Base-by-base conservation (phyloP, 2,113 vertebrate species). In the Zootoca vivipara region DNA sequence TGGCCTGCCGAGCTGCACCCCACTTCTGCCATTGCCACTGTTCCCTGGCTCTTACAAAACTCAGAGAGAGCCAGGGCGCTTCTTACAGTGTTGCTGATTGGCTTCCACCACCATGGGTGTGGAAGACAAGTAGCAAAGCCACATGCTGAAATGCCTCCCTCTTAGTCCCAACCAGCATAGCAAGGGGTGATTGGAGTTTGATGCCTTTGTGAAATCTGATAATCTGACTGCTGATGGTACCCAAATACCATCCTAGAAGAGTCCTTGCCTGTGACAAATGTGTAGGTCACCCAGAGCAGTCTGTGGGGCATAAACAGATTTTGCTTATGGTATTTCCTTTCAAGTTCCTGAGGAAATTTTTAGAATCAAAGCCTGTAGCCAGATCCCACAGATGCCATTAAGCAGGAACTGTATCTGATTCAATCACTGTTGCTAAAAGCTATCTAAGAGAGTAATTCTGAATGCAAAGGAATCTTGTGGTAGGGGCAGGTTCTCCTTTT, bases 341-440 rank as follows among this genome's bases (percentile, higher is more conserved):
- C 81, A 83, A 20, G 38, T 46, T 67, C 64, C 69, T 74, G n/a
- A 85, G 22, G 22, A 58, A 28, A 3, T 85, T 52, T 35, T 85
- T 56, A 73, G 42, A 74, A 70, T 88, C 28, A 82, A 5, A 70
- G 69, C 16, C 6, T 70, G 67, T 65, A 65, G 24, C 72, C 69
- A 40, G 16, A 64, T 52, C 58, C 9, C 56, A 64, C 38, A 92
- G 89, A 95, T 92, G 84, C 28, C 85, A 40, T 88, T 88, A 89
- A 90, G 38, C 62, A 33, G 46, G 2, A 0, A 69, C 26, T 78
- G 28, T 52, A 91, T 84, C 35, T 0, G 0, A 24, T 89, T 84
- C 84, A 93, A 89, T 78, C 42, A 89, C 89, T 90, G 13, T 88
- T 94, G 89, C 89, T 90, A 84, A 95, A 92, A 96, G 82, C 82